Conservation (phyloP, 2,888 invertebrate genomes). For the Anthophora plumipes region DNA sequence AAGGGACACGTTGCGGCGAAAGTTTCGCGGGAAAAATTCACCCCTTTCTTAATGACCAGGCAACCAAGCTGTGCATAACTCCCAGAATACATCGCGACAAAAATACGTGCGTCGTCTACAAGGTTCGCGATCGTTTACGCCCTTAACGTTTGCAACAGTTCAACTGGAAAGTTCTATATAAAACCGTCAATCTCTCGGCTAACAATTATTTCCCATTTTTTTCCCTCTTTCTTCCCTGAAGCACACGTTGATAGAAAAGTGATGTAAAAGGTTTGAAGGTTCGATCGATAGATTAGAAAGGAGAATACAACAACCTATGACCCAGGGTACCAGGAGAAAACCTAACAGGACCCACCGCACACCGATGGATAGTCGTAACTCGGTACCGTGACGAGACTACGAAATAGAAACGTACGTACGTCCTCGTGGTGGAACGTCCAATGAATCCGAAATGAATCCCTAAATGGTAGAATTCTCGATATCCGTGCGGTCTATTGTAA, state of each 20-base stretch:
- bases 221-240: fast-evolving
- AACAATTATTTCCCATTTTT: neutral
- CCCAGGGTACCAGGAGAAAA: neutral
- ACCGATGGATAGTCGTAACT: slow-evolving; percentile 65
- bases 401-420: slow-evolving; percentile 60
- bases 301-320: slow-evolving; percentile 29
- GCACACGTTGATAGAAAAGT: too few relatives aligned
- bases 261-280: neutral
- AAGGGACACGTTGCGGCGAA: slow-evolving; percentile 35
- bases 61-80: slow-evolving; percentile 69
- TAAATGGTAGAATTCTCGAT: slow-evolving; percentile 66
- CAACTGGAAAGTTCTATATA: slow-evolving; percentile 27
- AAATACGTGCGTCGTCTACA: slow-evolving; percentile 72
- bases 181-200: slow-evolving; percentile 5
- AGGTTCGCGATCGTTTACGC: slow-evolving; percentile 55
- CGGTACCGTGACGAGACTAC: slow-evolving; percentile 68
- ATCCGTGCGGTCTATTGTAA: slow-evolving; percentile 72
- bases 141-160: slow-evolving; percentile 59
- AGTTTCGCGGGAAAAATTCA: slow-evolving; percentile 63
- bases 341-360: slow-evolving; percentile 64
- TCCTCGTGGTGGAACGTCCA: slow-evolving; percentile 70
- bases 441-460: slow-evolving; percentile 74
- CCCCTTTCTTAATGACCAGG: slow-evolving; percentile 55
- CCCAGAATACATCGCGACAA: slow-evolving; percentile 78
- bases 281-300: neutral